These are phyloP conservation scores for Emmelina monodactyla DNA, from an alignment of 2,888 invertebrate species.

Conservation along the genomic window DNA sequence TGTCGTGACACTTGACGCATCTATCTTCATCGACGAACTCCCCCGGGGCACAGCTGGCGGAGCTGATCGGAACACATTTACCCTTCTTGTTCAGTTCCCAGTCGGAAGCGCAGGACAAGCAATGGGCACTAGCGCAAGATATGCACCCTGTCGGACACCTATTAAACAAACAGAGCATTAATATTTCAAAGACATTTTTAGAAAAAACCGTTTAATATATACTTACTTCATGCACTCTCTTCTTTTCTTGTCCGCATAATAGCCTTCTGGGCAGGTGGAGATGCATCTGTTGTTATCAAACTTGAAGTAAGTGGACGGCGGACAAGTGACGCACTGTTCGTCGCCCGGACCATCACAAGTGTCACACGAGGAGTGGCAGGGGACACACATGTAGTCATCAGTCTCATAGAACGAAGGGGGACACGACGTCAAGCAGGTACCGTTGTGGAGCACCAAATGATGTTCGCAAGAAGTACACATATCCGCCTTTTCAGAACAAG, in stretches of 20 bases:
- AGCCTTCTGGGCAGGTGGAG: slow-evolving; percentile 75
- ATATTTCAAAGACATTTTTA: background rate
- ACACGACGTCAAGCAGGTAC: slow-evolving; percentile 84
- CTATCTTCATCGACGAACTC: slow-evolving; percentile 67
- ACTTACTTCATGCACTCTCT: slow-evolving; percentile 76
- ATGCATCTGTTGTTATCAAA: slow-evolving; percentile 78
- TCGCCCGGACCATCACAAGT: slow-evolving; percentile 82
- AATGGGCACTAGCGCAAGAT: slow-evolving; percentile 75
- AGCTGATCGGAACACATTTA: slow-evolving; percentile 75
- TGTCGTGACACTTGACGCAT: slow-evolving; percentile 79
- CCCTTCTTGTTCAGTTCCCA: slow-evolving; percentile 81
- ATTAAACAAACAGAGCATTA: slow-evolving; percentile 14
- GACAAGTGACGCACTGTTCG: slow-evolving; percentile 83
- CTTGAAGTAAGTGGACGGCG: slow-evolving; percentile 70
- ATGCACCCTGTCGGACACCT: slow-evolving; percentile 80
- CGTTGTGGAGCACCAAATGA: slow-evolving; percentile 82
- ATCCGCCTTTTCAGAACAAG: slow-evolving; percentile 83
- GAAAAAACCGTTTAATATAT: background rate
- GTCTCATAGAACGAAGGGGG: slow-evolving; percentile 84
- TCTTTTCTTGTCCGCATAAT: slow-evolving; percentile 79
- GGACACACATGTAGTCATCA: slow-evolving; percentile 84
- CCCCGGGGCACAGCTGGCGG: slow-evolving; percentile 73
- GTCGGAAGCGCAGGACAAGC: slow-evolving; percentile 75
- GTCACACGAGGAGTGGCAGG: slow-evolving; percentile 81
- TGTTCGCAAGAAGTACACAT: slow-evolving; percentile 89